These are phyloP conservation scores for Rhyacophila brunnea DNA, from an alignment of 1,140 invertebrate species.

Conservation along the genomic window DNA sequence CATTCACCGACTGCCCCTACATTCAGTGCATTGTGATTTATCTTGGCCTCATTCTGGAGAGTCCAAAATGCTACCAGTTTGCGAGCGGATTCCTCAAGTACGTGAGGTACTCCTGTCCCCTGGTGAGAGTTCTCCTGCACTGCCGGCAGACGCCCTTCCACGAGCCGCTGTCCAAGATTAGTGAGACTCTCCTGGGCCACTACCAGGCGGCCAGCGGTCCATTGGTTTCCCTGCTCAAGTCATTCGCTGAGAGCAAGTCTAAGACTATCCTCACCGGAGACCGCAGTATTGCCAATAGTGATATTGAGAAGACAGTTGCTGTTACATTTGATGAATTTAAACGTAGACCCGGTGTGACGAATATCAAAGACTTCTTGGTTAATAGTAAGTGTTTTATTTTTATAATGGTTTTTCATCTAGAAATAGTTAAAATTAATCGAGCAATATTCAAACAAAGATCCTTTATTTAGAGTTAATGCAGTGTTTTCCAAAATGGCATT, in stretches of 20 bases:
- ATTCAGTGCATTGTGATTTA: constrained; percentile 31
- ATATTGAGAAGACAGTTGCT: constrained; percentile 16
- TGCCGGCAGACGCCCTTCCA: constrained; percentile 25
- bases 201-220: constrained; percentile 17
- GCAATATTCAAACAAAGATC: no score
- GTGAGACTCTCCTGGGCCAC: constrained; percentile 22
- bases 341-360: constrained; percentile 1
- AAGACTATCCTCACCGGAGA: constrained; percentile 10
- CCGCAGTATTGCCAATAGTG: background rate
- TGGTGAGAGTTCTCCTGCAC: constrained; percentile 25
- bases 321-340: constrained; percentile 22
- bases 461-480: no score
- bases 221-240: constrained; percentile 24
- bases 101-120: constrained; percentile 28
- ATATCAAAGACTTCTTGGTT: constrained; percentile 30
- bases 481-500: no score
- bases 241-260: constrained; percentile 8
- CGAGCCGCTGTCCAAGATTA: constrained; percentile 26
- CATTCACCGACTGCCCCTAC: constrained; percentile 25
- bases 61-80: constrained; percentile 27
- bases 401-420: background rate
- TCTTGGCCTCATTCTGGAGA: constrained; percentile 24
- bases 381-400: constrained; percentile 17
- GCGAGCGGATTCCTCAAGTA: constrained; percentile 24
- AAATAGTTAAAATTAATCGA: background rate